Percentiles rank a stretch among this genome's conserved stretches.
These are phyloP conservation scores for Acrocephalus kingi DNA, from an alignment of 2,113 vertebrate genomes.

Conservation along the genomic window DNA sequence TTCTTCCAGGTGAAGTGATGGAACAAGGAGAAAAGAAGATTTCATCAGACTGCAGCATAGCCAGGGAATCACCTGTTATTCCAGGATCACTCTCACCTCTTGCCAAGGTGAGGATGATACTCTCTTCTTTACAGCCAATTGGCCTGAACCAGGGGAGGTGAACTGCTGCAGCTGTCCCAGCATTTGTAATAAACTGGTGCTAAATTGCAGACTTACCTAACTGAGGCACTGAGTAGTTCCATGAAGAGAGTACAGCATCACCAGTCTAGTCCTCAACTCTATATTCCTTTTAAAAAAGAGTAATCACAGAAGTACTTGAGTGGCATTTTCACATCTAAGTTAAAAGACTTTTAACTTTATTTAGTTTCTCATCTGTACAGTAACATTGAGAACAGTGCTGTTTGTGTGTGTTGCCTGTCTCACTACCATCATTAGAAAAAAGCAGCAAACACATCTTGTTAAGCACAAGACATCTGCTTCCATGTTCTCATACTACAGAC, in stretches of 20 bases:
- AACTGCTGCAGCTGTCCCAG: neutral
- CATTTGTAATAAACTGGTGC: neutral
- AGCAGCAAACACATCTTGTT: neutral
- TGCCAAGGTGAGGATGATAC: neutral
- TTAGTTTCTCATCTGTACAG: neutral
- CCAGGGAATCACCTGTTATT: neutral
- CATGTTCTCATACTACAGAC: neutral
- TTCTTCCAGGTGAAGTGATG: neutral
- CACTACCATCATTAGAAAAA: neutral
- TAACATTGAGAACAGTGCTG: accelerated
- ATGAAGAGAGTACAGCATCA: neutral
- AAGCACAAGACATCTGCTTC: neutral
- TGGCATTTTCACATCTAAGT: neutral
- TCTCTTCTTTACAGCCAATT: neutral
- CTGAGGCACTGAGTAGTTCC: neutral
- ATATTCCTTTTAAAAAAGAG: neutral
- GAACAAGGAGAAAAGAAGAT: neutral
- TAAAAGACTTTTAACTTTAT: neutral
- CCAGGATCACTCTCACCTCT: neutral
- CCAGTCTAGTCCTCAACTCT: neutral
- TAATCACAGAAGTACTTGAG: neutral
- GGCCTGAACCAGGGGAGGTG: neutral
- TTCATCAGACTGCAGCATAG: neutral
- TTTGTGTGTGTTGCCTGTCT: neutral
- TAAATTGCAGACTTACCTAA: neutral